Conservation (phyloP, 1,140 invertebrate species). For the Listronotus bonariensis region DNA sequence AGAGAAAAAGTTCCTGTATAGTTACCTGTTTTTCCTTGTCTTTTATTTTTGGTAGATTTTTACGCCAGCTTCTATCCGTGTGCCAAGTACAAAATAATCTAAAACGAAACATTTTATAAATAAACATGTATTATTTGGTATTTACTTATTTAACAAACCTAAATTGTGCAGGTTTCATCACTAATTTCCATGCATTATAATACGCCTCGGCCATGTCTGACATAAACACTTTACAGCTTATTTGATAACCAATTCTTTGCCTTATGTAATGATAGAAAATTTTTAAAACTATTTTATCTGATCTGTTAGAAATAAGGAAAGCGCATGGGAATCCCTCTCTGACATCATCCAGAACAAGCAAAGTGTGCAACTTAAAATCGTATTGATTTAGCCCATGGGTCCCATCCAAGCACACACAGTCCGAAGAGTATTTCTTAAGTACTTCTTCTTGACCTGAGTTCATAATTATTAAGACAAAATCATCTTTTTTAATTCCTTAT, state of each 20-base stretch:
- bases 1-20: too few species aligned
- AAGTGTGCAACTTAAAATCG: slow-evolving; percentile 22
- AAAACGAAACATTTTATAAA: background rate
- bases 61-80: slow-evolving; percentile 21
- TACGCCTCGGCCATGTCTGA: slow-evolving; percentile 23
- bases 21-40: slow-evolving; percentile 33
- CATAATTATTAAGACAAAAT: slow-evolving; percentile 32
- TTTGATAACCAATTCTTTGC: slow-evolving; percentile 2
- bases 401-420: slow-evolving; percentile 33
- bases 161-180: slow-evolving; percentile 17
- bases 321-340: slow-evolving; percentile 21
- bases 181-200: slow-evolving; percentile 24
- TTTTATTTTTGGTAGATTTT: slow-evolving; percentile 25
- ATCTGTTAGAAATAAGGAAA: slow-evolving; percentile 33
- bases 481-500: slow-evolving; percentile 12
- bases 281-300: slow-evolving; percentile 4
- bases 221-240: slow-evolving; percentile 32
- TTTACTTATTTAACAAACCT: slow-evolving; percentile 4
- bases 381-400: slow-evolving; percentile 24
- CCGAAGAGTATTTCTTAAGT: background rate
- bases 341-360: slow-evolving; percentile 31
- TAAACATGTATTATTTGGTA: background rate
- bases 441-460: slow-evolving; percentile 5
- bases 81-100: slow-evolving; percentile 24
- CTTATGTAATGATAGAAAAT: slow-evolving; percentile 25